Evolutionary conservation across 2,888 invertebrate species (phyloP).

Genomic region (Tetropium fuscum): DNA sequence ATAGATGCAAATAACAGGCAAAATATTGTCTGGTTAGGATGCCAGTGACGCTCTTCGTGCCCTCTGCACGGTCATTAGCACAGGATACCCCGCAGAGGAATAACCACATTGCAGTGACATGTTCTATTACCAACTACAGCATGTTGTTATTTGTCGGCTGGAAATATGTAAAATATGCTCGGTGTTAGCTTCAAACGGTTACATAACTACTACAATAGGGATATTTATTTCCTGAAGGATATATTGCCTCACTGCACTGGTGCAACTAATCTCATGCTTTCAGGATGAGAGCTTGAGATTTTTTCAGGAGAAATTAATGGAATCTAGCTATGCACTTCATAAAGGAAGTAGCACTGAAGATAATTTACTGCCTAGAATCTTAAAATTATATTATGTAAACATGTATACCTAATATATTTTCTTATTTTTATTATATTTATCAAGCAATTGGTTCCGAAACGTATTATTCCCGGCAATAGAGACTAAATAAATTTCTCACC

Average conservation of each 20-base stretch:
- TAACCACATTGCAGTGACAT: constrained; percentile 53
- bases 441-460: no score
- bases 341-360: neutral
- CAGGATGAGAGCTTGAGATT: no score
- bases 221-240: constrained; percentile 16
- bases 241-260: constrained; percentile 1
- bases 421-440: no score
- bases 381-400: neutral
- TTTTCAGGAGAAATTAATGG: no score
- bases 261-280: constrained; percentile 15
- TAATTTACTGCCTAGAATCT: no score
- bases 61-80: constrained; percentile 57
- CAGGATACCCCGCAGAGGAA: constrained; percentile 51
- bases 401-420: neutral
- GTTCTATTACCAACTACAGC: constrained; percentile 32
- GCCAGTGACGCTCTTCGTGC: constrained; percentile 55
- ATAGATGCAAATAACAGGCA: constrained; percentile 59
- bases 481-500: no score
- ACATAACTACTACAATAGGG: constrained; percentile 13
- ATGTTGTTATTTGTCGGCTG: constrained; percentile 22
- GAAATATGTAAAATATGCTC: constrained; percentile 24
- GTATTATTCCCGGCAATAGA: no score
- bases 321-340: no score
- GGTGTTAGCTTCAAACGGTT: constrained; percentile 20
- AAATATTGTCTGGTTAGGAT: constrained; percentile 53